These are phyloP conservation scores for Apistogramma diplotaenia DNA, from an alignment of 2,113 vertebrate genomes.

Conservation along the genomic window DNA sequence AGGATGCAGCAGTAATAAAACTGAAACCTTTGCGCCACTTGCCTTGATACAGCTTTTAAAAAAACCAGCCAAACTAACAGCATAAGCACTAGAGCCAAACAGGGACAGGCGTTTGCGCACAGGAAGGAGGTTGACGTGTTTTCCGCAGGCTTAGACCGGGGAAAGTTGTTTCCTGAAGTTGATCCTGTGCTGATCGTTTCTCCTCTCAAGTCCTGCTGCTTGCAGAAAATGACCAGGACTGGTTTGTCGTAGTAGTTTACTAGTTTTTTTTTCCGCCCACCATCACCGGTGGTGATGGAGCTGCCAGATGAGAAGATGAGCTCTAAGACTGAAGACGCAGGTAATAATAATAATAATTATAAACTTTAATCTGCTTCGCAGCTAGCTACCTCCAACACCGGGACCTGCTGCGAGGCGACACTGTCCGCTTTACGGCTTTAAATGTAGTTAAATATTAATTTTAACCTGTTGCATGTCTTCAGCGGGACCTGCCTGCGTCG, in stretches of 20 bases:
- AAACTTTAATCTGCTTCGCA: background rate
- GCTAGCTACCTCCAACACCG: background rate
- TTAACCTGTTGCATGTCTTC: background rate
- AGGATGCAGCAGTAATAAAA: background rate
- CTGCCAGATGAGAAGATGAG: slow-evolving; percentile 42
- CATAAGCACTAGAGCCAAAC: background rate
- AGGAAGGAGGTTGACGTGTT: slow-evolving; percentile 74
- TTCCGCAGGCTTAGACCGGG: slow-evolving; percentile 77
- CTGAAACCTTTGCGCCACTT: background rate
- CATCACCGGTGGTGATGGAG: slow-evolving; percentile 17
- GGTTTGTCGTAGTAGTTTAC: background rate
- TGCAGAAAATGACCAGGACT: background rate
- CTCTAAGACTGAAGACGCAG: slow-evolving; percentile 43
- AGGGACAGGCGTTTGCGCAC: slow-evolving; percentile 20
- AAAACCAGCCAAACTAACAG: background rate
- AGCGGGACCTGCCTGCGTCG: background rate
- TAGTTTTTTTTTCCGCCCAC: background rate
- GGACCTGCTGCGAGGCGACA: background rate
- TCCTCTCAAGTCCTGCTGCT: background rate
- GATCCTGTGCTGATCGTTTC: background rate
- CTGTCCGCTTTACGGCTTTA: background rate
- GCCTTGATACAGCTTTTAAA: background rate
- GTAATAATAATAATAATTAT: slow-evolving; percentile 25
- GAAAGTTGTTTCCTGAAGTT: slow-evolving; percentile 82
- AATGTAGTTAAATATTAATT: background rate